Base-by-base conservation (phyloP, 23 tunicate genomes). In the Styela plicata region DNA sequence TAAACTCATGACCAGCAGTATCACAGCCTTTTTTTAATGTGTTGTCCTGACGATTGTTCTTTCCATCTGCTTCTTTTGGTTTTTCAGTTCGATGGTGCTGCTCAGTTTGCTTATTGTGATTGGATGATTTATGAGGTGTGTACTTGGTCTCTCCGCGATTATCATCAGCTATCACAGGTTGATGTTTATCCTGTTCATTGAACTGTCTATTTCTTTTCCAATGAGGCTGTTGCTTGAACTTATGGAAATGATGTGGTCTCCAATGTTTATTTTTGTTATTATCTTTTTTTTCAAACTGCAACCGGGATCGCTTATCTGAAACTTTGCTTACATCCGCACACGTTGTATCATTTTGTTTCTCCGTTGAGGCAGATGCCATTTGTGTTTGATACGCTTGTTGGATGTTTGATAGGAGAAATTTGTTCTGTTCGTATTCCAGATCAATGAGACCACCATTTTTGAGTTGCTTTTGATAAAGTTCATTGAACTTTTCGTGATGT, bases 341-440 rank as follows among this genome's bases (percentile, higher is more conserved):
- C 24, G 30, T 18, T 25, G 31, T 67, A 22, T 27, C 30, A 24
- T 67, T 67, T 44, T 44, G 57, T 5, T 44, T 13, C 10, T 13
- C 13, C 57, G 13, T 13, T 13, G 57, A 44, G 16, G 78, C 52
- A 73, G 78, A 16, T 31, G 52, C 78, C 16, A 32, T 1, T 31
- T 33, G 1, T 17, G 57, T n/a, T 73, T 76, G 65, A 76, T 76
- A 76, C 0, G 24, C 27, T 53, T 44, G 23, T 44, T 76, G 66
- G 18, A 76, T 25, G 31, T 76, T 76, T 0, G 87, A 83, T 57
- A 88, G 33, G 2, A 83, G 61, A 63, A 75, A 70, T 64, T 88
- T 88, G 36, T 88, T 88, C 36, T 83, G 78, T 63, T 88, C 93
- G 19, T 82, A 62, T 77, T 88, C 87, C 68, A 83, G 66, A 83